Evolutionary conservation across 2,888 invertebrate genomes (phyloP), one percentile per base, ranked within the genome.

Genomic region (Lucinisca nassula): DNA sequence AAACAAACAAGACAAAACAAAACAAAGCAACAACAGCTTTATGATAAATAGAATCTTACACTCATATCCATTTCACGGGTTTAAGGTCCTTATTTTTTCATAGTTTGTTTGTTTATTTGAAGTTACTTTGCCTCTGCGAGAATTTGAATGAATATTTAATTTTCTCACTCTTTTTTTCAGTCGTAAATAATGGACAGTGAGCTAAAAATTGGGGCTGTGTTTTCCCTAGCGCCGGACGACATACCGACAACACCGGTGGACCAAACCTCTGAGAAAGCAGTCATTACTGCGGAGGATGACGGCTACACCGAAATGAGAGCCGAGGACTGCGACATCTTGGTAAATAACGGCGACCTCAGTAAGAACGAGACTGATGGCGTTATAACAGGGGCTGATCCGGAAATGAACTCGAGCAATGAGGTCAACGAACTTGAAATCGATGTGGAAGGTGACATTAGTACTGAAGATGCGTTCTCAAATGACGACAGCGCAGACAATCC

Each of bases 131-230:
- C n/a, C n/a, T n/a, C n/a, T n/a, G n/a, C n/a, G n/a, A n/a, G n/a
- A 14, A 45, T 14, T 12, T 45, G 45, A 45, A 12, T 45, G 10
- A 45, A 45, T 14, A 45, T 45, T 14, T 8, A 45, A 45, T 8
- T 51, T 51, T 58, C 58, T 10, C 8, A 14, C 40, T 40, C 8
- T 10, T 40, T 40, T 40, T 14, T 40, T 6, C 27, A 6, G n/a
- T 4, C 24, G 27, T 4, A 4, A 67, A 58, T 49, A 38, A 55
- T 73, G 67, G 85, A 74, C 37, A 38, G 73, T 67, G 85, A 85
- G 67, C 38, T 83, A 10, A 85, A 83, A 32, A 88, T 88, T 35
- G 83, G 81, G 0, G 80, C 88, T n/a, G 88, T 88, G 1, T 88
- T 88, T 45, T 88, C 88, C 0, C 40, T 88, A 70, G 83, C 83